Base-by-base conservation (phyloP, 2,888 invertebrate species). In the Iselma pallidipennis region DNA sequence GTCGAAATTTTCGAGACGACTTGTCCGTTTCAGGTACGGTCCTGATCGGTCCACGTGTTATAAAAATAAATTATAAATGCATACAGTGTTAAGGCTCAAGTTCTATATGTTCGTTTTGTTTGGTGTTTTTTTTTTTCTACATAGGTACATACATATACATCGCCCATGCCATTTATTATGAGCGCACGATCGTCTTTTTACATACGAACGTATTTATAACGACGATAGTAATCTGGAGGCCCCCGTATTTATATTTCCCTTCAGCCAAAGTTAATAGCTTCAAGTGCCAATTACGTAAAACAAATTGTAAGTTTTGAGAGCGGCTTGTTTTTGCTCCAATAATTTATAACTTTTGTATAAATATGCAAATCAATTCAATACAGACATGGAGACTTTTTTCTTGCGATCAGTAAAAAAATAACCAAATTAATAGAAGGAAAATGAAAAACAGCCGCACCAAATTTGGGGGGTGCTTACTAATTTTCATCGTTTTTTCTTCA, bases 221-320 rank as follows among this genome's bases (percentile, higher is more conserved):
- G 58, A 60, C 67, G 69, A 69, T 69, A 65, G 63, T 59, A 66
- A 69, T 69, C 69, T 69, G 28, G 59, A 7, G 29, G 59, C 66
- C 65, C 67, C 64, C 55, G 67, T 65, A 66, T 69, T 69, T 67
- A 67, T 67, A 58, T 54, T 9, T 65, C 61, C 67, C 61, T 64
- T 63, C 65, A 65, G 65, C 63, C 56, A 64, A 69, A 66, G 63
- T 70, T 70, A 70, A 70, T 70, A 69, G 69, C 66, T 66, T 51
- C 66, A 58, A 67, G 66, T 70, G 70, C 66, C 70, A 70, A 70
- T 70, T 70, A 70, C 62, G 62, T 61, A 62, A 69, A 70, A 68
- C 68, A 70, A 70, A 67, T 70, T 67, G 67, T 65, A 51, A 63
- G 48, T 53, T 57, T 60, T 61, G 45, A 61, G 25, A 55, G 60